Percentiles rank a stretch among this genome's conserved stretches.
Conservation (phyloP, 1,140 invertebrate genomes). For the honey bee (Apis mellifera) region Amel_HAv3.1 CM009940.2:2041001-2041500, state of each 20-base stretch:
- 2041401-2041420: too few species aligned
- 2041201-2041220: background rate
- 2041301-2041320: background rate
- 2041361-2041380: background rate
- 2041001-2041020: background rate
- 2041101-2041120: background rate
- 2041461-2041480: too few species aligned
- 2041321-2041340: too few species aligned
- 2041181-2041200: background rate
- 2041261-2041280: too few species aligned
- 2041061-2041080: conserved; percentile 4
- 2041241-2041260: background rate
- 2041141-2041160: background rate
- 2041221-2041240: background rate
- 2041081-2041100: conserved; percentile 22
- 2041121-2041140: background rate
- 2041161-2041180: background rate
- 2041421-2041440: too few species aligned
- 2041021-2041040: background rate
- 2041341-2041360: background rate
- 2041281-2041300: background rate
- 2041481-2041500: too few species aligned
- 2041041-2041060: conserved; percentile 30
- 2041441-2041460: too few species aligned
- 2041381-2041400: too few species aligned